Percentiles rank a stretch among this genome's conserved stretches.
These are phyloP conservation scores for Pinna nobilis DNA, from an alignment of 1,140 invertebrate genomes.

Conservation along the genomic window DNA sequence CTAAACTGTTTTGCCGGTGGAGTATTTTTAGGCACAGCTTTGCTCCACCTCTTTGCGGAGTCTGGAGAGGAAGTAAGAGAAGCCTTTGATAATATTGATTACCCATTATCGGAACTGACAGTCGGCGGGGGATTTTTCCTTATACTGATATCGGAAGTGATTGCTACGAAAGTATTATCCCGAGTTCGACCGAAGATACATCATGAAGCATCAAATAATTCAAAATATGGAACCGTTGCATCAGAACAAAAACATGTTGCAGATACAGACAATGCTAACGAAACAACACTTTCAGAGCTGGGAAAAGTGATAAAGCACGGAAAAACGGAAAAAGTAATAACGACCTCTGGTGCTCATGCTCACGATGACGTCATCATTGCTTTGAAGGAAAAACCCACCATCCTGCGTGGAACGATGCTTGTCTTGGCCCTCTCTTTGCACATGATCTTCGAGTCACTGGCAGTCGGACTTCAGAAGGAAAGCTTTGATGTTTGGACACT, in stretches of 20 bases:
- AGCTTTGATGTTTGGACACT: conserved; percentile 82
- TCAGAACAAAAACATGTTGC: conserved; percentile 2
- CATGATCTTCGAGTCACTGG: conserved; percentile 67
- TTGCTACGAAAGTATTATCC: neutral
- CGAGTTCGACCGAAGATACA: neutral
- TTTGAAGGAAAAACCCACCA: conserved; percentile 1
- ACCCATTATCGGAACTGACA: conserved; percentile 53
- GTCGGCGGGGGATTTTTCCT: conserved; percentile 78
- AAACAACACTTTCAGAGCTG: conserved; percentile 33
- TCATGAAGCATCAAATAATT: neutral
- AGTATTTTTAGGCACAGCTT: conserved; percentile 77
- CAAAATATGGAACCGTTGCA: neutral
- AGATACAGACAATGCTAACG: neutral
- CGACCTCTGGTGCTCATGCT: conserved; percentile 16
- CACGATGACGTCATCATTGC: conserved; percentile 11
- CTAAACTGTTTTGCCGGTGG: conserved; percentile 77
- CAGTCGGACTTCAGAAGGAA: conserved; percentile 64
- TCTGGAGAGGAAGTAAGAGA: conserved; percentile 70
- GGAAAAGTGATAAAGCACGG: neutral
- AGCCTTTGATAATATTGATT: conserved; percentile 24
- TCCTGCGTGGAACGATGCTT: conserved; percentile 60
- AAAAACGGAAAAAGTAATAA: conserved; percentile 4
- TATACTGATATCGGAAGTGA: conserved; percentile 76
- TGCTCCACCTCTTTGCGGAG: conserved; percentile 78
- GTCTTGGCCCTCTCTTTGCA: conserved; percentile 65